These are phyloP conservation scores for Myopa tessellatipennis DNA, from an alignment of 2,888 invertebrate species.

Conservation along the genomic window DNA sequence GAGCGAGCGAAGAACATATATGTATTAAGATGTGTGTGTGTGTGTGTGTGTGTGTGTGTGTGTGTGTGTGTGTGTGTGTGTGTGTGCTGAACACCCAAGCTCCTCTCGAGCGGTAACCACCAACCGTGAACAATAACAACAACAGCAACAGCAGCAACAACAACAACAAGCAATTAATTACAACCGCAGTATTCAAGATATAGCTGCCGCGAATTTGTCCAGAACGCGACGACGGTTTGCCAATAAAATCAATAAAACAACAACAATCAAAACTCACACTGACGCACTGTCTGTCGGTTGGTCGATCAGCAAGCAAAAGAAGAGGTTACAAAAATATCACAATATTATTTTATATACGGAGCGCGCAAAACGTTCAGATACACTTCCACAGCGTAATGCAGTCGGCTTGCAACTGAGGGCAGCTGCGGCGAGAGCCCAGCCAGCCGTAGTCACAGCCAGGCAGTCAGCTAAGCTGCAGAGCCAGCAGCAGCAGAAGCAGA, in stretches of 20 bases:
- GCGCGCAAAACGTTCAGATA: conserved; percentile 22
- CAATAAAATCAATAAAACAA: conserved; percentile 31
- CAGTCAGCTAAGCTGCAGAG: conserved; percentile 26
- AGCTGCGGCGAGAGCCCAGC: conserved; percentile 35
- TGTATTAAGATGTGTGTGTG: no score
- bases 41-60: neutral
- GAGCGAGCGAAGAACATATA: no score
- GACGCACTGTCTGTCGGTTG: conserved; percentile 4
- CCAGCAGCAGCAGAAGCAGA: conserved; percentile 16
- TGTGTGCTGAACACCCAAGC: neutral
- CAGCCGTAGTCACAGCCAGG: conserved; percentile 4
- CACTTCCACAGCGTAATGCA: conserved; percentile 65
- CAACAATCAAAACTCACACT: conserved; percentile 22
- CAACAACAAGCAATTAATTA: conserved; percentile 8
- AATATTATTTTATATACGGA: neutral
- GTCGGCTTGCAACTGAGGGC: conserved; percentile 65
- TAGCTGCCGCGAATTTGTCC: neutral
- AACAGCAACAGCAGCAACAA: neutral
- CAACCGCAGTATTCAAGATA: conserved; percentile 10
- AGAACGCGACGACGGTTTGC: neutral
- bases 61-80: neutral
- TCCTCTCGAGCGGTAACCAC: neutral
- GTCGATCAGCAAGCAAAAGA: conserved; percentile 8
- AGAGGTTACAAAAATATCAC: conserved; percentile 5
- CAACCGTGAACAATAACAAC: conserved; percentile 3